Base-by-base conservation (phyloP, 2,113 vertebrate genomes). In the Crotalus helleri region DNA sequence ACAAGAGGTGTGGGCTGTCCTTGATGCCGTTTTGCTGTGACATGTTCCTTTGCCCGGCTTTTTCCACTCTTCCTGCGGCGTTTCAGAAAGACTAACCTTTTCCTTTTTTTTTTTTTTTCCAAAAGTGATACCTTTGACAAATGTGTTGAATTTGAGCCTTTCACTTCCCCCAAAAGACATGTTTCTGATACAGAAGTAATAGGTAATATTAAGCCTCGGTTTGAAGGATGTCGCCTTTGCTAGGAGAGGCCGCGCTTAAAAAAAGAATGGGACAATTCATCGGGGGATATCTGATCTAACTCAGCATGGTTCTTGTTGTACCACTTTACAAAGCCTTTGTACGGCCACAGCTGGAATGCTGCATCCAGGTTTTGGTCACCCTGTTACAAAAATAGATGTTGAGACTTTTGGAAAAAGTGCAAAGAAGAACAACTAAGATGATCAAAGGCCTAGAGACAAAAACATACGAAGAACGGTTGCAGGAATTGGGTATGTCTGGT, bases 61-160 rank as follows among this genome's bases (percentile, higher is more conserved):
- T 49, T 46, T 17, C 89, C 58, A 61, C 44, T 90, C 61, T 8
- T 13, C 57, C 46, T 7, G 23, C 13, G 21, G 24, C 46, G 46
- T 23, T 89, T 39, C 33, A 13, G 88, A 59, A 58, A 1, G 13
- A 26, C 44, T 90, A n/a, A 39, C 4, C 23, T 61, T 88, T 88
- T 1, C 46, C 44, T 12, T 8, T 9, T 4, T 24, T 8, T 9
- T 4, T 24, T 24, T 4, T 1, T 9, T 4, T 0, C 49, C 8
- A 33, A 51, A 92, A 74, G 59, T 19, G 13, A 64, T 55, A 51
- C 59, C 7, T 69, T 46, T 92, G 86, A 74, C 49, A 55, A 69
- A 87, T 55, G 51, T 5, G 33, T 51, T 1, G 49, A 74, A 74
- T 53, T 29, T 11, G 21, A 55, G 59, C 87, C 91, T 74, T 74